Evolutionary conservation across 2,888 invertebrate genomes (phyloP), one percentile per base, ranked within the genome.

Genomic region (Ophion obscuratus): DNA sequence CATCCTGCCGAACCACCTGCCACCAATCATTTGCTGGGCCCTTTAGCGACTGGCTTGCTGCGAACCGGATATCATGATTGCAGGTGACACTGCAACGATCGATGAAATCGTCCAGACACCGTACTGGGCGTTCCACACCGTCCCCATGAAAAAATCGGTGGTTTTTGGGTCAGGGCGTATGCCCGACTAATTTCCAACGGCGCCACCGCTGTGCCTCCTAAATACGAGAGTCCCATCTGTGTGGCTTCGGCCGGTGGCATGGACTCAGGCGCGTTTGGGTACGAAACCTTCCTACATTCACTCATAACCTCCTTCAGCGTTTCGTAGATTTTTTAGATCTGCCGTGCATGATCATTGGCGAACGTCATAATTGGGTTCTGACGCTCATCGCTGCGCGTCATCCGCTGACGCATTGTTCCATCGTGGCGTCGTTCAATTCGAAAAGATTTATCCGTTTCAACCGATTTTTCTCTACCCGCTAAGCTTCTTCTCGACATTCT

Each of bases 21-120:
- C 77, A 68, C 59, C 67, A 59, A 14, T 77, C 59, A 6, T 59
- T 68, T 2, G 77, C 77, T 6, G 59, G 11, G 24, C 57, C 57
- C 7, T 77, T 67, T 1, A 68, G 11, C 3, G 57, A 27, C 24
- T 77, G 77, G 7, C 40, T 68, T 1, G 68, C 9, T 7, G 68
- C 1, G 17, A 61, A 78, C 1, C 53, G 20, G 0, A 62, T 17
- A 17, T 74, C 61, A 2, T 6, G 5, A 0, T 17, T 9, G 1
- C 61, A 24, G 2, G 74, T 44, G 6, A 24, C 40, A 1, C 14
- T 10, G 7, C 68, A 59, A 11, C 61, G 17, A 17, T 78, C 61
- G 2, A 40, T 14, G 17, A 78, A 27, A 11, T 70, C 78, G 5
- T 24, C 14, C 0, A 78, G 2, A 11, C 6, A 57, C 10, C 17